phyloP scores from a whole-genome alignment of 2,888 invertebrate genomes.

The Melolontha melolontha region DNA sequence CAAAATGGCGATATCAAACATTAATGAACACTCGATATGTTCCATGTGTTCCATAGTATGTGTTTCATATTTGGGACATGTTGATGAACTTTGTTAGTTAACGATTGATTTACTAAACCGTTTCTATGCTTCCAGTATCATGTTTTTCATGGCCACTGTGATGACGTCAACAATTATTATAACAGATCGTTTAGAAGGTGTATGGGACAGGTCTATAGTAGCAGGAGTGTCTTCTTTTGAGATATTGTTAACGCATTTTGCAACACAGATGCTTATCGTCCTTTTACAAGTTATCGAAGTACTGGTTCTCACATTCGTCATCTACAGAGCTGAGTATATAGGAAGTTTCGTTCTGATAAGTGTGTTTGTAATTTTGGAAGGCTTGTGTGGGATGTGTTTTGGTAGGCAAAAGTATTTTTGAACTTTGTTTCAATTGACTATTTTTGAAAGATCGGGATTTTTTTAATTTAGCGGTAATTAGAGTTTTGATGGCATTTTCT shows the following conservation, averaged over 20 bases:
- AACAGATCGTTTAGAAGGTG: slow-evolving; percentile 83
- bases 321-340: slow-evolving; percentile 72
- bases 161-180: slow-evolving; percentile 87
- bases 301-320: slow-evolving; percentile 72
- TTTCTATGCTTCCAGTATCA: slow-evolving; percentile 71
- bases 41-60: too few species aligned
- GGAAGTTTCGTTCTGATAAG: slow-evolving; percentile 74
- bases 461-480: neutral
- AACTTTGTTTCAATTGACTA: slow-evolving; percentile 10
- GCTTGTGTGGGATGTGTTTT: slow-evolving; percentile 87
- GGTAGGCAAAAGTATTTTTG: slow-evolving; percentile 64
- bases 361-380: slow-evolving; percentile 76
- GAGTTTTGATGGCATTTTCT: neutral
- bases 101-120: neutral
- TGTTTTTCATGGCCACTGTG: slow-evolving; percentile 87
- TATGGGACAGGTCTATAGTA: slow-evolving; percentile 88
- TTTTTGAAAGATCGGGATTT: neutral
- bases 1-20: too few species aligned
- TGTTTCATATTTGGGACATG: too few species aligned
- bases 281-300: slow-evolving; percentile 75
- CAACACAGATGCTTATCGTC: slow-evolving; percentile 81
- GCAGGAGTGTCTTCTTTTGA: slow-evolving; percentile 86
- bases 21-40: too few species aligned
- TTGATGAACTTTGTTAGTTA: too few species aligned
- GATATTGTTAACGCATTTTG: slow-evolving; percentile 84